Evolutionary conservation across 2,113 vertebrate genomes (phyloP), one percentile per base, ranked within the genome.

Genomic region (Oenanthe oenanthe): DNA sequence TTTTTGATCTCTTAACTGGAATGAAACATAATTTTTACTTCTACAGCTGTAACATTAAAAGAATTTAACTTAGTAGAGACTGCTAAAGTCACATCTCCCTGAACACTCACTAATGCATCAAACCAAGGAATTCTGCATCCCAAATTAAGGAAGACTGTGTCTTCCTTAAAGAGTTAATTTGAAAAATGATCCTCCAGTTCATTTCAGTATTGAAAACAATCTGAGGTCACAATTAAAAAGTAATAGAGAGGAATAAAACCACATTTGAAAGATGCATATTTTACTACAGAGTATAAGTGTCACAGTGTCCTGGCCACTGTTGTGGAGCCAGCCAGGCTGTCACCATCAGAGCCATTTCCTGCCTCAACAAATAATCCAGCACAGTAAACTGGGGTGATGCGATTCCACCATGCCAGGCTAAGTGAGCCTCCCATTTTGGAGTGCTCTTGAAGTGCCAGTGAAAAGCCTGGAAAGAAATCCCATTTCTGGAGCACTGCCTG

Each of bases 331-430:
- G 26, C 2, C 50, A 13, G 32, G 10, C 3, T n/a, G 66, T 18
- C 42, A 54, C 21, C 36, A 36, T 18, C 43, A 3, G 7, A n/a
- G 22, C 7, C 1, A 3, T 2, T 20, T n/a, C 62, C 67, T 15
- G 47, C 24, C 3, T 9, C 9, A 54, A 17, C 9, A 38, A 38
- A 66, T 5, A 38, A 32, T 4, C n/a, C 17, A 5, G 2, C 56
- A 38, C 9, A 9, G 24, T 2, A 6, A 34, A 10, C 34, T 4
- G 34, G 13, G 11, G 1, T 6, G 5, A 29, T 5, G 2, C 1
- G 1, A 12, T 25, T 22, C 58, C 21, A 63, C 18, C 12, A 6
- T 0, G 2, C 11, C 31, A 34, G 13, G 32, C n/a, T 21, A 7
- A 1, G 7, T 4, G 10, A 53, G 3, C 22, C 19, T 28, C 22